Evolutionary conservation across 1,140 invertebrate genomes (phyloP), one percentile per base, ranked within the genome.

Genomic region (Solen grandis): DNA sequence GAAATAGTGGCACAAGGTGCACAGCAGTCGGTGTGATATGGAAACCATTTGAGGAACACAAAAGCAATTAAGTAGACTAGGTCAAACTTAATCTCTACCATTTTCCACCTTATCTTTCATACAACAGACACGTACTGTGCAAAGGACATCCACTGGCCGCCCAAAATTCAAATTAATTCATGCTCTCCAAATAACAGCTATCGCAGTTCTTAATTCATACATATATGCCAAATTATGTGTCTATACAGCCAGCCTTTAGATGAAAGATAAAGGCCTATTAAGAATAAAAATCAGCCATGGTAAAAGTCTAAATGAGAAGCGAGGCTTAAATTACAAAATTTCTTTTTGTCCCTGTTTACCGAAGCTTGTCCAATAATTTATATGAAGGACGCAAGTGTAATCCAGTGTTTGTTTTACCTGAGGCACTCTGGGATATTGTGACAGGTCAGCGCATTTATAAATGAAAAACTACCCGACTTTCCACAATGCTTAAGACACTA

Each of bases 221-320:
- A 65, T 78, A 68, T 69, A 68, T 69, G 65, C 63, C 75, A 68
- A 78, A 68, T 68, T 68, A 35, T 68, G 41, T 68, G 63, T 68
- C 63, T 57, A 69, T 69, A 69, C 65, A 46, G 5, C 22, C 33
- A 33, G 59, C 46, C 35, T 78, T 66, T 38, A 68, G 75, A 78
- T 78, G 65, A 55, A 69, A 78, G 75, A 78, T 78, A 78, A 78
- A 68, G 62, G 38, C 27, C 75, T 55, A 78, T 78, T 78, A 78
- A 78, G 66, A 69, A 78, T 78, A 78, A 78, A 78, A 78, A 78
- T 69, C 75, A 78, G 59, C 75, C 75, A 35, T 27, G 75, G 75
- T 78, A 78, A 78, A 78, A 78, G 75, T 78, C 27, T 78, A 78
- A 78, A 78, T 78, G 75, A 78, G 66, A 55, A 69, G 63, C n/a